Conservation (phyloP, 2,797 vertebrate genomes). For the Furcifer pardalis region DNA sequence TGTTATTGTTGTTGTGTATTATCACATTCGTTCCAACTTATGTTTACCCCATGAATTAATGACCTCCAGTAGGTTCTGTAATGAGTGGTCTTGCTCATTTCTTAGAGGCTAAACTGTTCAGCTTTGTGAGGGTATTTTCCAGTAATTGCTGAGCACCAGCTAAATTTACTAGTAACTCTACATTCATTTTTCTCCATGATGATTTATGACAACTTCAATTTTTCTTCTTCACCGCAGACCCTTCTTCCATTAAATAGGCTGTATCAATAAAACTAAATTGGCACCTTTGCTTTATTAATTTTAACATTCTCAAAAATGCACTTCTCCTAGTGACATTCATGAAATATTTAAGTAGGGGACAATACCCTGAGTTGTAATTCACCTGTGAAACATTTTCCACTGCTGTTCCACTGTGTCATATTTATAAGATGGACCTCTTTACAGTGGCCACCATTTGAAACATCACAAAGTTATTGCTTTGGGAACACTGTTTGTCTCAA, state of each 20-base stretch:
- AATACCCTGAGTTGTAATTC: slow-evolving; percentile 35
- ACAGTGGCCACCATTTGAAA: neutral
- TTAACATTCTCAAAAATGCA: slow-evolving; percentile 37
- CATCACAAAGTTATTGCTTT: neutral
- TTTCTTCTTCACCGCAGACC: neutral
- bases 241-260: neutral
- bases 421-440: slow-evolving; percentile 49
- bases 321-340: slow-evolving; percentile 56
- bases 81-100: too few species aligned
- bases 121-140: neutral
- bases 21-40: too few species aligned
- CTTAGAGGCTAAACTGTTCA: neutral
- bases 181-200: neutral
- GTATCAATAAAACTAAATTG: neutral
- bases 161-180: slow-evolving; percentile 13
- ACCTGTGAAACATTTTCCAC: slow-evolving; percentile 54
- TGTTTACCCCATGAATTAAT: too few species aligned
- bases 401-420: slow-evolving; percentile 32
- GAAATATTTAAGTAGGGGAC: slow-evolving; percentile 59
- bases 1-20: too few species aligned
- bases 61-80: too few species aligned
- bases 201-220: neutral
- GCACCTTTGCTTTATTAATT: slow-evolving; percentile 36
- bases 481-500: neutral
- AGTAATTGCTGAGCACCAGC: neutral